phyloP scores from a whole-genome alignment of 2,888 invertebrate genomes.

The Glaucopsyche alexis region DNA sequence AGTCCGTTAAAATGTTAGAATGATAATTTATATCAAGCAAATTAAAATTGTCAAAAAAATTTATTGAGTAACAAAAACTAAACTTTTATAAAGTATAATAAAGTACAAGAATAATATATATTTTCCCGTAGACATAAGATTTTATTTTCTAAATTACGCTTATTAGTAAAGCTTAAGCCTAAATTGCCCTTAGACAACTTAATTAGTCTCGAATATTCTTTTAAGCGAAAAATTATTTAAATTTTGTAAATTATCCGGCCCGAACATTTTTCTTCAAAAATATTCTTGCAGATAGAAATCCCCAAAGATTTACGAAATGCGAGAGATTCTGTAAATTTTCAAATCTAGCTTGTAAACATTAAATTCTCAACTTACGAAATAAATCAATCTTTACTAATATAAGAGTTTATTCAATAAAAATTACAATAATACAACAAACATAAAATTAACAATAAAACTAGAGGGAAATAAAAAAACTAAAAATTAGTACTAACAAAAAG shows the following conservation, averaged over 20 bases:
- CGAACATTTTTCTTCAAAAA: slow-evolving; percentile 25
- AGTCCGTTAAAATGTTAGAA: too few species aligned
- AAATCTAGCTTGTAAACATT: background rate
- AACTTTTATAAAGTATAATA: too few species aligned
- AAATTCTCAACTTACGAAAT: background rate
- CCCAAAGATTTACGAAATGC: background rate
- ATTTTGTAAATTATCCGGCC: slow-evolving; percentile 24
- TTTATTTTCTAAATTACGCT: background rate
- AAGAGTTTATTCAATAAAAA: too few species aligned
- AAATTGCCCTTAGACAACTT: slow-evolving; percentile 10
- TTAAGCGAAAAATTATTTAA: slow-evolving; percentile 17
- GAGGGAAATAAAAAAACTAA: too few species aligned
- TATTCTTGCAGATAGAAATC: background rate
- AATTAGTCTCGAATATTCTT: slow-evolving; percentile 1
- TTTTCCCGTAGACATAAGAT: background rate
- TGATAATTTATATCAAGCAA: too few species aligned
- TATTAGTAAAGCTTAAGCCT: background rate
- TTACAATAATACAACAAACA: too few species aligned
- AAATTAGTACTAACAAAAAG: too few species aligned
- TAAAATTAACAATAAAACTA: too few species aligned
- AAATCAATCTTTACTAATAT: background rate
- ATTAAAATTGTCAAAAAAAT: too few species aligned
- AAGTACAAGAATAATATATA: too few species aligned
- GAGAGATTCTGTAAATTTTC: background rate
- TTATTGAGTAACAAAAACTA: too few species aligned